phyloP scores from a whole-genome alignment of 2,888 invertebrate genomes.

The Matsumyia berberina region DNA sequence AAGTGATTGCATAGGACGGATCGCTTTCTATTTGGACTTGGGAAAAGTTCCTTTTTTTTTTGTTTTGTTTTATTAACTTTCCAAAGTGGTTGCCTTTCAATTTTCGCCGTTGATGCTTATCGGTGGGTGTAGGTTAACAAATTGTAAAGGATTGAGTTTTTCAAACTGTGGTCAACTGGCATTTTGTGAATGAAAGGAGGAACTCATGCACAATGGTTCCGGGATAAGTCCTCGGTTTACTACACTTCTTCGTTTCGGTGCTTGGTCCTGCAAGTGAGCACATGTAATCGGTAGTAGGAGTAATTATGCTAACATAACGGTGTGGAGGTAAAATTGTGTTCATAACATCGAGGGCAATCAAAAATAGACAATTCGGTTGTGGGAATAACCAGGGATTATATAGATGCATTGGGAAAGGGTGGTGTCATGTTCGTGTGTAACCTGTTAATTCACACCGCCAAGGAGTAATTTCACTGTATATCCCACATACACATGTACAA shows the following conservation, averaged over 20 bases:
- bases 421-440: no score
- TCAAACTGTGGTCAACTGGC: not conserved
- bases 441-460: no score
- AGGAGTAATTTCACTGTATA: no score
- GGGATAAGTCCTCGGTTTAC: not conserved
- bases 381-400: no score
- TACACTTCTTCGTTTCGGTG: not conserved
- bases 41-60: not conserved
- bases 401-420: no score
- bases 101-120: not conserved
- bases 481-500: no score
- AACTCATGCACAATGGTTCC: not conserved
- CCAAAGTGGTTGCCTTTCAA: slow-evolving; percentile 15
- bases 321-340: no score
- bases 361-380: no score
- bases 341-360: no score
- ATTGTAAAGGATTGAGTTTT: not conserved
- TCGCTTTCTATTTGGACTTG: slow-evolving; percentile 34
- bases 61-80: slow-evolving; percentile 45
- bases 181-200: not conserved
- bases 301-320: no score
- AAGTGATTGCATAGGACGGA: not conserved
- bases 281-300: no score
- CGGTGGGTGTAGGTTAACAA: not conserved
- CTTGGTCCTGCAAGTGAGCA: not conserved